Evolutionary conservation across 2,888 invertebrate genomes (phyloP).

Genomic region (Acanthosepion esculentum): DNA sequence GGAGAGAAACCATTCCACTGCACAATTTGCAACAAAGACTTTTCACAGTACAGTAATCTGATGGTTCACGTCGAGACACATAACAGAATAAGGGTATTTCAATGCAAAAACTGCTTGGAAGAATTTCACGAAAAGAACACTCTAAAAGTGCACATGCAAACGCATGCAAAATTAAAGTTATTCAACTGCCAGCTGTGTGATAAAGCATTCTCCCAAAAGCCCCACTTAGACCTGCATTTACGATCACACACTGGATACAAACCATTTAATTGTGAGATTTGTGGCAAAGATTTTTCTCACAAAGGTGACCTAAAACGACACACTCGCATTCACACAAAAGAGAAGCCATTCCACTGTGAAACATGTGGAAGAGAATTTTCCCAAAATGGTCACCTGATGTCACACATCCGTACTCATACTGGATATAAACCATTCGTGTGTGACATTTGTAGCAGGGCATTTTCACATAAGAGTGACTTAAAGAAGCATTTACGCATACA

Average conservation of each 20-base stretch:
- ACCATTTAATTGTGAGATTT: background rate
- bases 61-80: too few relatives aligned
- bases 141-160: too few relatives aligned
- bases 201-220: too few relatives aligned
- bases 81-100: too few relatives aligned
- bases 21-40: too few relatives aligned
- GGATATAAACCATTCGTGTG: background rate
- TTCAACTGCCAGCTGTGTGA: too few relatives aligned
- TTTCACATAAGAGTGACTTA: background rate
- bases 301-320: background rate
- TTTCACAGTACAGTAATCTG: too few relatives aligned
- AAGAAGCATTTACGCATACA: background rate
- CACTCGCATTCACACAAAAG: background rate
- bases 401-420: background rate
- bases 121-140: too few relatives aligned
- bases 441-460: background rate
- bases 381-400: background rate
- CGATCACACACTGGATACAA: background rate
- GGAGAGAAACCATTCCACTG: too few relatives aligned
- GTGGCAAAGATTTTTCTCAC: conserved; percentile 24
- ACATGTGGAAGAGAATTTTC: background rate
- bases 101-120: too few relatives aligned
- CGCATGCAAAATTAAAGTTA: too few relatives aligned
- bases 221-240: background rate
- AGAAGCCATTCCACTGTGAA: background rate